phyloP scores from a whole-genome alignment of 2,113 vertebrate genomes.

The Thamnophis sirtalis region DNA sequence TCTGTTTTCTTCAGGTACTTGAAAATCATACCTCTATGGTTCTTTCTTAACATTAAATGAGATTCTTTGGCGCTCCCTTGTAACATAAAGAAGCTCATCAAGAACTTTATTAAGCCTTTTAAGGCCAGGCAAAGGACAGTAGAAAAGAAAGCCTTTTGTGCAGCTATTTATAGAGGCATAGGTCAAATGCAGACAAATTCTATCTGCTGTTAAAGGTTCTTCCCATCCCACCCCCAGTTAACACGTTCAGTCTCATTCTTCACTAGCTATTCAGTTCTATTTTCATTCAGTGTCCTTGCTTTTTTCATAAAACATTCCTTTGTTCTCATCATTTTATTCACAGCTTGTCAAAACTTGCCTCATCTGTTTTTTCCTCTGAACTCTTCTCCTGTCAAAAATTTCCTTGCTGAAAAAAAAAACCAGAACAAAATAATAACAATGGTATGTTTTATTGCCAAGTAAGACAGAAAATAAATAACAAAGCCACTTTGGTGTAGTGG shows the following conservation, averaged over 20 bases:
- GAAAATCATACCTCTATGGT: neutral
- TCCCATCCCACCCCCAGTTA: neutral
- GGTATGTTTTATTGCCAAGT: neutral
- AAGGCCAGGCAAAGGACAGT: neutral
- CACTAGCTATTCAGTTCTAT: neutral
- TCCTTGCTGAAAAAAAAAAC: neutral
- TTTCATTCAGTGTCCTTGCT: neutral
- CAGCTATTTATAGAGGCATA: neutral
- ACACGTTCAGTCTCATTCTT: neutral
- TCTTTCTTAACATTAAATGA: neutral
- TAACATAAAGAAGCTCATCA: neutral
- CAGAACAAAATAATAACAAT: neutral
- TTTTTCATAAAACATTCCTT: constrained; percentile 1
- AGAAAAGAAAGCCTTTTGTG: neutral
- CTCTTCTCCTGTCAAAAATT: neutral
- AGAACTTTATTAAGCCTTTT: neutral
- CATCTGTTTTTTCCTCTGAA: neutral
- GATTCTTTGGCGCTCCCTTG: neutral
- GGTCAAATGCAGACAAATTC: neutral
- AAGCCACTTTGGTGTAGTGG: neutral
- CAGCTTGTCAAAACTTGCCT: neutral
- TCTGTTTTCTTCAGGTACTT: neutral
- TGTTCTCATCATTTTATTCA: neutral
- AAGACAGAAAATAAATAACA: neutral
- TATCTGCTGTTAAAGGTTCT: too few species aligned